Evolutionary conservation across 2,113 vertebrate species (phyloP), one percentile per base, ranked within the genome.

Genomic region (Paramormyrops kingsleyae): DNA sequence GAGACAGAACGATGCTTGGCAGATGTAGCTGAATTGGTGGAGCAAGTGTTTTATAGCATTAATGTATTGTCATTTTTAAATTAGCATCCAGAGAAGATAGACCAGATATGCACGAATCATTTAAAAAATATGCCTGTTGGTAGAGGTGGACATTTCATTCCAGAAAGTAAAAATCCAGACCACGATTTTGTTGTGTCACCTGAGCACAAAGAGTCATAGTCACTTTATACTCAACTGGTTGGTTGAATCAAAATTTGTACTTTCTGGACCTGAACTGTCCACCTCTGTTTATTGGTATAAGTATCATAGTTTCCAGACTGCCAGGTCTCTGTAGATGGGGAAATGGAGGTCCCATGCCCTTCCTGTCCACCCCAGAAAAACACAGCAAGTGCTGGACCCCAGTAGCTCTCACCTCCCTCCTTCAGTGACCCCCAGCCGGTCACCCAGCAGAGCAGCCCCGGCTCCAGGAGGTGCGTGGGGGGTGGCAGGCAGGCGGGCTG

Each of bases 401-500:
- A 44, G 85, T 59, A 19, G 9, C 80, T 91, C 95, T 92, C 93
- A 99, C 98, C 98, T 0, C 96, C 96, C 92, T 98, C 98, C 0
- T 91, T 94, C 12, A 95, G 95, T 10, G 97, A 94, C 2, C 98
- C 98, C 98, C 98, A 99, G 91, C 98, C 98, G 0, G 97, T 98
- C 91, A 99, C 97, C 98, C 98, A 99, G 95, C 98, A 99, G 35
- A 95, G 93, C 90, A 96, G 95, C 49, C 96, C 97, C 0, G 97
- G 94, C 87, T 97, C 96, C 70, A 98, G 97, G 92, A 96, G 92
- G 83, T 99, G 98, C 21, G 97, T 97, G 46, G 93, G 94, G 0
- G 97, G 93, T 0, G 98, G 98, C 91, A 99, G 94, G 92, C 98
- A 99, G 92, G 96, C 94, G 0, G 98, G 98, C 86, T 92, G 95